Evolutionary conservation across 2,113 vertebrate species (phyloP), one percentile per base, ranked within the genome.

Genomic region (Leiothrix lutea): DNA sequence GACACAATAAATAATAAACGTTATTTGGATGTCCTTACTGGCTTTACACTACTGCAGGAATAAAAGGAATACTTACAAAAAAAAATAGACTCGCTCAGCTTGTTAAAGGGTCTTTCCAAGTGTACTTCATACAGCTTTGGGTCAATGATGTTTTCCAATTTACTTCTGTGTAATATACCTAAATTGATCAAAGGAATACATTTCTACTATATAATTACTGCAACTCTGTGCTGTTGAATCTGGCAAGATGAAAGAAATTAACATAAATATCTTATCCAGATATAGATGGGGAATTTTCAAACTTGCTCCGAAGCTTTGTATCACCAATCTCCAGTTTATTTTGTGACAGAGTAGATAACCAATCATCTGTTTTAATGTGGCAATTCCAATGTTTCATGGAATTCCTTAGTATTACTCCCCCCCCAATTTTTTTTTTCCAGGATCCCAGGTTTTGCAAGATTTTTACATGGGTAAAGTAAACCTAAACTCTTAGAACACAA

Each of bases 31-130:
- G 56, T 67, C 50, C 81, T 85, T 87, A 70, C 12, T 84, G 71
- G 36, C 54, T 5, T 73, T 86, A 66, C 9, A 36, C 33, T 74
- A 42, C 48, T 77, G 45, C 31, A 74, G 79, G 64, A 95, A 93
- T 90, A 94, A 95, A 88, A 73, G 10, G n/a, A 90, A 56, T 83
- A 90, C 74, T 88, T 88, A n/a, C n/a, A 65, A 7, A 61, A 70
- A 89, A 77, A 80, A 31, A 58, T 8, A 42, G 26, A 69, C 56
- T 80, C 31, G 58, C 35, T 70, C 56, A 64, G 42, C 38, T 86
- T 83, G 50, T 82, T 86, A 75, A 79, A 85, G 72, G 86, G 78
- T 78, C 64, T 91, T 87, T 81, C 29, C 51, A 62, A 45, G 24
- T 33, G 33, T 42, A 54, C 64, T 71, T 93, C 67, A 58, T 25